A percentile compares a stretch with the other conserved stretches of the same genome.
Evolutionary conservation across 2,113 vertebrate genomes (phyloP).

Genomic region (Erpornis zantholeuca): DNA sequence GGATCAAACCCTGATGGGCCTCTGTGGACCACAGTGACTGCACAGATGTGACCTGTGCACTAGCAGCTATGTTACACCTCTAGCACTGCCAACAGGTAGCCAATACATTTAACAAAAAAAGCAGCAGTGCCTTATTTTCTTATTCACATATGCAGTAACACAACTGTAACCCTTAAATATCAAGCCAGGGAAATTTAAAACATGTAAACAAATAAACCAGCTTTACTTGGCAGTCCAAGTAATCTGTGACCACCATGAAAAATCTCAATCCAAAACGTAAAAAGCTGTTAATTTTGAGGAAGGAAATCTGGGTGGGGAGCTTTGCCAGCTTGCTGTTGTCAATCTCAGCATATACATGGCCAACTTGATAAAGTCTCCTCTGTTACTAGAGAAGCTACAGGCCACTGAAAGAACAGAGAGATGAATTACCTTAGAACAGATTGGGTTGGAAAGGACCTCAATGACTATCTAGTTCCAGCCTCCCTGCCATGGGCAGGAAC

Average conservation of each 20-base stretch:
- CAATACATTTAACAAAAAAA: not conserved
- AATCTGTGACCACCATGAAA: not conserved
- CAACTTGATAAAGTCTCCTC: not conserved
- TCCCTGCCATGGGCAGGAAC: not conserved
- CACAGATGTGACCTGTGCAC: not conserved
- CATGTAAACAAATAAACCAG: not conserved
- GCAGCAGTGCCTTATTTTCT: not conserved
- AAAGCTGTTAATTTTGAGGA: not conserved
- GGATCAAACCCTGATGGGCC: not conserved
- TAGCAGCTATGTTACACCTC: not conserved
- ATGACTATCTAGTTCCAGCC: not conserved
- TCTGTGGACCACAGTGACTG: not conserved
- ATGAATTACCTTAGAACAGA: not conserved
- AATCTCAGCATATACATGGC: accelerated
- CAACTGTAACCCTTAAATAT: not conserved
- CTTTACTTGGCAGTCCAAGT: not conserved
- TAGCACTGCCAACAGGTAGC: not conserved
- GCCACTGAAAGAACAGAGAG: not conserved
- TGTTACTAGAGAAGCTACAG: not conserved
- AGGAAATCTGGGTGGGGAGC: not conserved
- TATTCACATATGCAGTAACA: not conserved
- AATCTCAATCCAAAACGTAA: not conserved
- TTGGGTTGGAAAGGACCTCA: not conserved
- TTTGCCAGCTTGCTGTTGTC: not conserved
- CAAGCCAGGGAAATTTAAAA: not conserved